A percentile compares a stretch with the other conserved stretches of the same genome.
Conservation (phyloP, 64 coral and sea anemone species). For the Actinia tenebrosa region DNA sequence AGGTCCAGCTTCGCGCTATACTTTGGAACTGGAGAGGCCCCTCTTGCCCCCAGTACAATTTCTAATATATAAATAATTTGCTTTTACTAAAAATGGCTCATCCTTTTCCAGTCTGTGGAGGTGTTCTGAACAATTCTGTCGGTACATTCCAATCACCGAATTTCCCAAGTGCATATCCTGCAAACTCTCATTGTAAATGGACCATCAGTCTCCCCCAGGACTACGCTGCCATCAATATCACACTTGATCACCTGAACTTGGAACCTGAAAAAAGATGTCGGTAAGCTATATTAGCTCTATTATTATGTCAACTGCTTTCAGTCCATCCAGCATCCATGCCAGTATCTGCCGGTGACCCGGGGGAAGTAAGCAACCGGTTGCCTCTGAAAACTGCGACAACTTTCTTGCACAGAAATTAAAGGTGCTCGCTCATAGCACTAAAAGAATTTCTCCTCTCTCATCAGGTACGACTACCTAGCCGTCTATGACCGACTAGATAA, state of each 20-base stretch:
- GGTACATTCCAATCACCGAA: constrained; percentile 62
- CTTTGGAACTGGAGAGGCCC: too few species aligned
- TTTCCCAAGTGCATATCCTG: constrained; percentile 64
- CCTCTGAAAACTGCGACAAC: too few species aligned
- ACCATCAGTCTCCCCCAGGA: constrained; percentile 42
- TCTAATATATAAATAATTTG: too few species aligned
- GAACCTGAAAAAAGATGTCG: constrained; percentile 72
- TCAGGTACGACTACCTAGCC: constrained; percentile 67
- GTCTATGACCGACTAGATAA: constrained; percentile 62
- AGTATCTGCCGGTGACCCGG: background rate
- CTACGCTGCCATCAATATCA: constrained; percentile 60
- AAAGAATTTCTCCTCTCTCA: background rate
- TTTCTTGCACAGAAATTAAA: too few species aligned
- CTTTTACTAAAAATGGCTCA: background rate
- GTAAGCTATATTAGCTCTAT: constrained; percentile 38
- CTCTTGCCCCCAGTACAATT: too few species aligned
- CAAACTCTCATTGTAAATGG: constrained; percentile 72
- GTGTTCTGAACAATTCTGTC: constrained; percentile 6
- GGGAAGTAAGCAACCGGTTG: too few species aligned
- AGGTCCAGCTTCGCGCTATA: too few species aligned
- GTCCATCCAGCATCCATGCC: too few species aligned
- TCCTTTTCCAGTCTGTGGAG: constrained; percentile 40
- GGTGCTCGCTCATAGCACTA: background rate
- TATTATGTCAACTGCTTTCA: too few species aligned
- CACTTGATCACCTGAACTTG: constrained; percentile 45